Evolutionary conservation across 2,797 vertebrate genomes (phyloP).

Genomic region (Eurystomus glaucurus): DNA sequence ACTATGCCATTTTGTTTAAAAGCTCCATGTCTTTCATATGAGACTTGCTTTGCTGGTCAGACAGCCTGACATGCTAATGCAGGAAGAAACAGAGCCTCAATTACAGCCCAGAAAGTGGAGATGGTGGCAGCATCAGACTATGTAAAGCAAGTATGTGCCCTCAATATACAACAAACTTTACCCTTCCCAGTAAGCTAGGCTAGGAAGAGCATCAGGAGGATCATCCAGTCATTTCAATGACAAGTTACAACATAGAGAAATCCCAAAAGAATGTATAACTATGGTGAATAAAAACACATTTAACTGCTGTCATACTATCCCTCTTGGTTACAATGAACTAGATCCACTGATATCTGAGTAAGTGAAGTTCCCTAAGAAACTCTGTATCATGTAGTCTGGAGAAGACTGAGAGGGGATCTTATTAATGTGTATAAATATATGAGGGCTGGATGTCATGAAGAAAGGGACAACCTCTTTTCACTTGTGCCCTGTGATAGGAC

Average conservation of each 20-base stretch:
- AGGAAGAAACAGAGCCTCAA: background rate
- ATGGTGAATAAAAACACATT: background rate
- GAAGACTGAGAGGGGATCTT: too few species aligned
- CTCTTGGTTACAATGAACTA: background rate
- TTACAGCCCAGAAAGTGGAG: background rate
- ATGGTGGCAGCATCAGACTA: background rate
- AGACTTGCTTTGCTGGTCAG: background rate
- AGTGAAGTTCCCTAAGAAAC: background rate
- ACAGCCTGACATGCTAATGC: background rate
- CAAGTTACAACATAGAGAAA: background rate
- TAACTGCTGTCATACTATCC: background rate
- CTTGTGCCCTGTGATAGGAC: too few species aligned
- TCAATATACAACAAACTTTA: background rate
- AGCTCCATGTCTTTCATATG: background rate
- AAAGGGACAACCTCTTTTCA: too few species aligned
- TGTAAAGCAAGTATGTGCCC: background rate
- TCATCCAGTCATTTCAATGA: background rate
- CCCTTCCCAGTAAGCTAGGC: background rate
- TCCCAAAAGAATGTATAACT: background rate
- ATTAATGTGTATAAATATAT: too few species aligned
- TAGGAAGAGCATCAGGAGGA: background rate
- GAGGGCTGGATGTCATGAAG: too few species aligned
- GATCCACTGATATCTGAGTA: background rate
- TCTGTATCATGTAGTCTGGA: fast-evolving
- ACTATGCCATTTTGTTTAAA: background rate